Conservation (phyloP, 2,888 invertebrate species). For the Malthinus flaveolus region DNA sequence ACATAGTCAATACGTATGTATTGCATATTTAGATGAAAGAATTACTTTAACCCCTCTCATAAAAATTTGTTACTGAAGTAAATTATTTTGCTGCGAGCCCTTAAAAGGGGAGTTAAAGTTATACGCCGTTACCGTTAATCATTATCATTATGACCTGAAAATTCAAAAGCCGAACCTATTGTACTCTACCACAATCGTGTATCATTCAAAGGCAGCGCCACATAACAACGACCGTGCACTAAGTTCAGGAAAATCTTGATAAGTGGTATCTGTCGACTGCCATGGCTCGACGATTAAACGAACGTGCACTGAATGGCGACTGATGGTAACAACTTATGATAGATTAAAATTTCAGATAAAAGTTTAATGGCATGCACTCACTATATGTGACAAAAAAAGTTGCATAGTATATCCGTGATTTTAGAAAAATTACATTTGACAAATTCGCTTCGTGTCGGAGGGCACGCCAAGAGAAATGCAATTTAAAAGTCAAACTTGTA, state of each 20-base stretch:
- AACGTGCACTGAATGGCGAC: conserved; percentile 44
- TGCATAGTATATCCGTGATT: no score
- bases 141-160: conserved; percentile 29
- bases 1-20: no score
- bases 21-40: no score
- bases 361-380: conserved; percentile 44
- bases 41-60: no score
- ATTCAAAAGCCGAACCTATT: conserved; percentile 23
- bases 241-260: conserved; percentile 31
- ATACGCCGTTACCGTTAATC: conserved; percentile 22
- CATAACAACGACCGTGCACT: conserved; percentile 27
- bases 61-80: no score
- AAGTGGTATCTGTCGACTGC: conserved; percentile 37
- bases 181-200: conserved; percentile 26
- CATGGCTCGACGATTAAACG: conserved; percentile 39
- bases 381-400: conserved; percentile 40
- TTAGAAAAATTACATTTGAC: no score
- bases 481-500: no score
- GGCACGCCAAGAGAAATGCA: no score
- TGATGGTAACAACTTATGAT: conserved; percentile 43
- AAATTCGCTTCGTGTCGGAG: no score
- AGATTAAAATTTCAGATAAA: conserved; percentile 43
- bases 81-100: no score
- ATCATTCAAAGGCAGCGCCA: conserved; percentile 26
- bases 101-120: conserved; percentile 18